phyloP scores from a whole-genome alignment of 2,797 vertebrate genomes.

The Pampus argenteus region DNA sequence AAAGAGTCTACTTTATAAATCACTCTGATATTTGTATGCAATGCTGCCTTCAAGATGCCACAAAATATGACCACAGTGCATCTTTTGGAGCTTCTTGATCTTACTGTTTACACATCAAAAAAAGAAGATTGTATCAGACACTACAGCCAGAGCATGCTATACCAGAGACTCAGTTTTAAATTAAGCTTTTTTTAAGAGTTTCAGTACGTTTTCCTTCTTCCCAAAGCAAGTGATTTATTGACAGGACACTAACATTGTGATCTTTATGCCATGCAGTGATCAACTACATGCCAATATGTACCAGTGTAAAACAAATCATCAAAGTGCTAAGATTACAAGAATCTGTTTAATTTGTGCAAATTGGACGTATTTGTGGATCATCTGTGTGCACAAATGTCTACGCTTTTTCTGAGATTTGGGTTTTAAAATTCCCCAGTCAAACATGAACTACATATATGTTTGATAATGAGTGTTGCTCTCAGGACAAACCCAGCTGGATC shows the following conservation, averaged over 20 bases:
- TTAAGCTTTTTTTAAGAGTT: too few species aligned
- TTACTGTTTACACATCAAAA: background rate
- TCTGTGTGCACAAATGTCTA: background rate
- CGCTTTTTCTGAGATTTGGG: background rate
- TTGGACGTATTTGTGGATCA: background rate
- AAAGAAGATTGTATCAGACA: background rate
- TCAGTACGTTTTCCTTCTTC: too few species aligned
- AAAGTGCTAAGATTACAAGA: background rate
- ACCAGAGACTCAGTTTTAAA: background rate
- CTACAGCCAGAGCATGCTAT: background rate
- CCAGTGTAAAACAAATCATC: background rate
- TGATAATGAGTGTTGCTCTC: background rate
- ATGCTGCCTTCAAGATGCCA: background rate
- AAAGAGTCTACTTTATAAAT: constrained; percentile 3
- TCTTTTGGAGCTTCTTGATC: background rate
- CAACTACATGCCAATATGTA: background rate
- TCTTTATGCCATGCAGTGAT: background rate
- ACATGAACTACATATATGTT: background rate
- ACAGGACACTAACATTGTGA: background rate
- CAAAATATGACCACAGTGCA: background rate
- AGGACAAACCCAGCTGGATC: constrained; percentile 5
- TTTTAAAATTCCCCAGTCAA: background rate
- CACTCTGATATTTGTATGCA: background rate
- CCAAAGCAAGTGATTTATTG: background rate
- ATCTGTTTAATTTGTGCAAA: background rate